Conservation (phyloP, 2,888 invertebrate genomes). For the Yponomeuta plumbellus region DNA sequence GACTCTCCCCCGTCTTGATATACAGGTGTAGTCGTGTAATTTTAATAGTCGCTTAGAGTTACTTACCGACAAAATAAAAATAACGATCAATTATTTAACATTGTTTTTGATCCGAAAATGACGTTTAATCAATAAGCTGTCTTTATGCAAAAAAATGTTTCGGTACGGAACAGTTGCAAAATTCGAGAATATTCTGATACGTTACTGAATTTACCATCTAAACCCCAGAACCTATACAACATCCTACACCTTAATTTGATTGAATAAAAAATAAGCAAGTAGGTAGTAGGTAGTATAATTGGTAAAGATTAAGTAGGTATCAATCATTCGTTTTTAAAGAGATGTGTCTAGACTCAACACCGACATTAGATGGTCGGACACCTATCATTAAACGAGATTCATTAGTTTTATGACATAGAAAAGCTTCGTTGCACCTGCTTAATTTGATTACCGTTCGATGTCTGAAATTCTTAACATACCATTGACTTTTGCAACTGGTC, state of each 20-base stretch:
- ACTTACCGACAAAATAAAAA: too few species aligned
- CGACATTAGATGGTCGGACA: neutral
- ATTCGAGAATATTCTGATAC: too few species aligned
- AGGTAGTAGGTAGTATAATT: neutral
- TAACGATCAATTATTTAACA: too few species aligned
- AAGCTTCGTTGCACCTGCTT: neutral
- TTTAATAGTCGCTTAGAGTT: too few species aligned
- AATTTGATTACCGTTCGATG: neutral
- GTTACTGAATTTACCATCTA: neutral
- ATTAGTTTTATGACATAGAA: neutral
- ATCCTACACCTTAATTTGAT: neutral
- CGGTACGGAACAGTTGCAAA: too few species aligned
- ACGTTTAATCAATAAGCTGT: too few species aligned
- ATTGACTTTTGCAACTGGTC: too few species aligned
- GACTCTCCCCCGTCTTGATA: too few species aligned
- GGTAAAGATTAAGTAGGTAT: neutral
- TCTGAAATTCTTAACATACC: neutral
- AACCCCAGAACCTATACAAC: neutral
- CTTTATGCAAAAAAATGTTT: too few species aligned
- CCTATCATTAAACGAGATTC: neutral
- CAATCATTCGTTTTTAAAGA: neutral
- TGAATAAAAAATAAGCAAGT: neutral
- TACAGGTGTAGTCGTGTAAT: too few species aligned
- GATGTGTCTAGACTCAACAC: conserved; percentile 2
- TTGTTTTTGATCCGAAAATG: too few species aligned